Conservation (phyloP, 53 echinoderm and acorn worm genomes). For the Antedon mediterranea region DNA sequence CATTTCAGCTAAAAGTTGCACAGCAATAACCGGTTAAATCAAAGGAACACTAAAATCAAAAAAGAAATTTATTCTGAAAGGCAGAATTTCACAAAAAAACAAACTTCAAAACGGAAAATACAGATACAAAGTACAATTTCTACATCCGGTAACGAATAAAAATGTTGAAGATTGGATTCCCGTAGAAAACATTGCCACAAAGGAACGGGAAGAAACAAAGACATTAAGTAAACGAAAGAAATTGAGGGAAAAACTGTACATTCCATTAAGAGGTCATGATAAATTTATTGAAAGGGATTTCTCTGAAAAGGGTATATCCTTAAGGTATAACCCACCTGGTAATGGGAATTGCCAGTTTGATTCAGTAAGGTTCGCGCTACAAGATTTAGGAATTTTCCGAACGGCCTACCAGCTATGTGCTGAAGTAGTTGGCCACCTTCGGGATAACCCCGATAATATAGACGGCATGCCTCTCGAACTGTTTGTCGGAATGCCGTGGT, state of each 20-base stretch:
- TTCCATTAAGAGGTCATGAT: conserved; percentile 1
- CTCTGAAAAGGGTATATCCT: not conserved
- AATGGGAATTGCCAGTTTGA: conserved; percentile 19
- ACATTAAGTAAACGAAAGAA: not conserved
- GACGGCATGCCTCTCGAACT: not conserved
- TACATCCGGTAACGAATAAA: not conserved
- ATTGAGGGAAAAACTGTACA: not conserved
- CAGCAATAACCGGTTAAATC: too few species aligned
- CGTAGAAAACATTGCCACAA: not conserved
- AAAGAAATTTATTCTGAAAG: not conserved
- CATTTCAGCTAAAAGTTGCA: too few species aligned
- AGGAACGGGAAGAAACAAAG: not conserved
- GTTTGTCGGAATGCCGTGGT: conserved; percentile 6
- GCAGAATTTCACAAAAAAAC: too few species aligned
- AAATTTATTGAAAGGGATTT: not conserved
- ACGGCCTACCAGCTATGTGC: not conserved
- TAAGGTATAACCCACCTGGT: not conserved
- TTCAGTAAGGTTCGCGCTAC: not conserved
- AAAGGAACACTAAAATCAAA: not conserved
- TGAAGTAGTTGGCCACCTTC: conserved; percentile 14
- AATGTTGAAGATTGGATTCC: not conserved
- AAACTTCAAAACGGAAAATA: not conserved
- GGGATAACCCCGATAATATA: conserved; percentile 3
- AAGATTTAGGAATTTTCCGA: conserved; percentile 4
- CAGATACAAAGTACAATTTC: not conserved